Evolutionary conservation across 1,140 invertebrate species (phyloP).

Genomic region (Conus ventricosus): DNA sequence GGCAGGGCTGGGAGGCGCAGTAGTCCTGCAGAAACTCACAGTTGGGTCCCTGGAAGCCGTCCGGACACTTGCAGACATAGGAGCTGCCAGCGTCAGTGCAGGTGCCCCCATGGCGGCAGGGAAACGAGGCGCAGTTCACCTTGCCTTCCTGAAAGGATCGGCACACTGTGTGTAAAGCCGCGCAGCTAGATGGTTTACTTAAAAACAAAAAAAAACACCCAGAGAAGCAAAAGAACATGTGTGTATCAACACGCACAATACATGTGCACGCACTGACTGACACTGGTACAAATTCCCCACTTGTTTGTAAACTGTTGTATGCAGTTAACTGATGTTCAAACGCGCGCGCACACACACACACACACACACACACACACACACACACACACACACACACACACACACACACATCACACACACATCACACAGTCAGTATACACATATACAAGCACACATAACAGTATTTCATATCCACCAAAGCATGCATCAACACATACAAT

Average conservation of each 20-base stretch:
- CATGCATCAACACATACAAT: too few relatives aligned
- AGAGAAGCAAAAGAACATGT: not conserved
- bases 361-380: too few relatives aligned
- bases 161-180: too few relatives aligned
- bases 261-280: not conserved
- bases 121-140: conserved; percentile 85
- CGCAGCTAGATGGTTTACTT: not conserved
- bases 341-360: too few relatives aligned
- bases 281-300: not conserved
- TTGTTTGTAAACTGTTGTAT: not conserved
- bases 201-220: not conserved
- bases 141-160: not conserved
- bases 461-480: too few relatives aligned
- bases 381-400: too few relatives aligned
- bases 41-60: conserved; percentile 41
- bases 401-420: too few relatives aligned
- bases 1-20: conserved; percentile 87
- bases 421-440: too few relatives aligned
- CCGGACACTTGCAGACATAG: conserved; percentile 44
- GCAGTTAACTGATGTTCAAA: too few relatives aligned
- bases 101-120: conserved; percentile 59
- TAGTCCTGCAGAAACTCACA: conserved; percentile 78
- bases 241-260: not conserved
- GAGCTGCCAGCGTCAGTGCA: conserved; percentile 42
- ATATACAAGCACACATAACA: too few relatives aligned